A percentile compares a stretch with the other conserved stretches of the same genome.
Evolutionary conservation across 1,140 invertebrate species (phyloP).

Genomic region (Trissolcus basalis): DNA sequence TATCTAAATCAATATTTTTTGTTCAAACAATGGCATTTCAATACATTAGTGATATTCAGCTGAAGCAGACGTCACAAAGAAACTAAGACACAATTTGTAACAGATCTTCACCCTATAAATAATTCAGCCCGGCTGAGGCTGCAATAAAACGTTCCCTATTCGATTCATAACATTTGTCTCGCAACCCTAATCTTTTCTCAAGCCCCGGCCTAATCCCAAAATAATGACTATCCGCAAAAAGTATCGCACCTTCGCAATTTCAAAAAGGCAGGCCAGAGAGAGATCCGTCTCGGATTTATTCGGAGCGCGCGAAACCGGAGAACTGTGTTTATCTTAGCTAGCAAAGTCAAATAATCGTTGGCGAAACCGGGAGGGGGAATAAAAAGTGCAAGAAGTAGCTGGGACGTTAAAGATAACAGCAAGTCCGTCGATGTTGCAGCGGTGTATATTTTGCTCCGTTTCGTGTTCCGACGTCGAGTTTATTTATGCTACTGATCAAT

Average conservation of each 20-base stretch:
- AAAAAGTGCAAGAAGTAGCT: slow-evolving; percentile 23
- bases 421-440: slow-evolving; percentile 35
- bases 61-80: too few relatives aligned
- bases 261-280: slow-evolving; percentile 14
- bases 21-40: too few relatives aligned
- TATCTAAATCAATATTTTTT: too few relatives aligned
- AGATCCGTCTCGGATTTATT: slow-evolving; percentile 13
- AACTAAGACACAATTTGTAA: too few relatives aligned
- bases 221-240: slow-evolving; percentile 26
- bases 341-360: slow-evolving; percentile 43
- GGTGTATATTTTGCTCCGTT: slow-evolving; percentile 64
- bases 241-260: slow-evolving; percentile 16
- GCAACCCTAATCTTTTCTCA: not conserved
- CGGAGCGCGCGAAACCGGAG: slow-evolving; percentile 19
- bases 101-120: not conserved
- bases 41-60: too few relatives aligned
- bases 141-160: not conserved
- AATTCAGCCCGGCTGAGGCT: not conserved
- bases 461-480: slow-evolving; percentile 64
- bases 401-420: slow-evolving; percentile 31
- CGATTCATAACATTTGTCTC: slow-evolving; percentile 14
- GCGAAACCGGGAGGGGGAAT: slow-evolving; percentile 16
- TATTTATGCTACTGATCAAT: slow-evolving; percentile 66
- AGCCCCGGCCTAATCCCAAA: slow-evolving; percentile 22
- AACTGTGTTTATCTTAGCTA: slow-evolving; percentile 46